A percentile compares a stretch with the other conserved stretches of the same genome.
phyloP scores from a whole-genome alignment of 2,113 vertebrate genomes.

The Vidua chalybeata region DNA sequence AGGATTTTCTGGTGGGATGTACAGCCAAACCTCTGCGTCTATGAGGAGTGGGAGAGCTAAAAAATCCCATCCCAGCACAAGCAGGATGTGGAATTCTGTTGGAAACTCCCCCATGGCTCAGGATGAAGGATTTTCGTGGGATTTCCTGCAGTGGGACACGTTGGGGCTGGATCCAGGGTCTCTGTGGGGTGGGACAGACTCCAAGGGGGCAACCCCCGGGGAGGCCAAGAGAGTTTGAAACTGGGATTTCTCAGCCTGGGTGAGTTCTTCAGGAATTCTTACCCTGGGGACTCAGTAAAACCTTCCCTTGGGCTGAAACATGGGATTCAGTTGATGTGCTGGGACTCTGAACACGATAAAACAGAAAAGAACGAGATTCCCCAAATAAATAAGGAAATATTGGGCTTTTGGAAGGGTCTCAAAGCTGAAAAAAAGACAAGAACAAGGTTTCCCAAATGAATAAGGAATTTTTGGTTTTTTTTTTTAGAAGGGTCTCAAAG shows the following conservation, averaged over 20 bases:
- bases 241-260: background rate
- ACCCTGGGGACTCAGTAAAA: background rate
- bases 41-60: accelerated
- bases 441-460: background rate
- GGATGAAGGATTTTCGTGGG: background rate
- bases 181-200: background rate
- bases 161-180: background rate
- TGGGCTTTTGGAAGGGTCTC: background rate
- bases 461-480: background rate
- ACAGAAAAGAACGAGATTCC: background rate
- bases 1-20: background rate
- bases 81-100: background rate
- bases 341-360: background rate
- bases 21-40: background rate
- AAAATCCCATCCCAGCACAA: background rate
- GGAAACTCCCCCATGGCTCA: background rate
- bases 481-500: background rate
- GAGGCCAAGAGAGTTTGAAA: accelerated
- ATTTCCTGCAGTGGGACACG: too few relatives aligned
- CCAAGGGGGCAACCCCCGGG: background rate
- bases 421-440: background rate
- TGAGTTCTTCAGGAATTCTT: background rate
- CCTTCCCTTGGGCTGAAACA: background rate
- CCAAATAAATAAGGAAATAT: background rate
- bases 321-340: accelerated